Evolutionary conservation across 2,113 vertebrate species (phyloP).

Genomic region (Stegastes partitus): DNA sequence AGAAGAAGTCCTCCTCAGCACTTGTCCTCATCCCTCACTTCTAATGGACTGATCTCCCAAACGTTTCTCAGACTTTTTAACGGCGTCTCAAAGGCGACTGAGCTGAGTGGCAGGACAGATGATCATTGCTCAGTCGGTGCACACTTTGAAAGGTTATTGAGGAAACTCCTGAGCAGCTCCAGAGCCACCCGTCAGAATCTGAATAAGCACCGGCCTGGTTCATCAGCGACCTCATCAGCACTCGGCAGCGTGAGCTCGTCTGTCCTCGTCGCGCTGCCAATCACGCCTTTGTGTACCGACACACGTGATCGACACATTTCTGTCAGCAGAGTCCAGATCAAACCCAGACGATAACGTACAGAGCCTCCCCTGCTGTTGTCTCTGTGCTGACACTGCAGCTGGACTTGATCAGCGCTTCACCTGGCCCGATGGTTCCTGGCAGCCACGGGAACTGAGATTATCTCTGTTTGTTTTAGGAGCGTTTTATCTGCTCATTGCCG

Average conservation of each 20-base stretch:
- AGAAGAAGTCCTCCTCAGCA: constrained; percentile 15
- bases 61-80: constrained; percentile 18
- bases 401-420: constrained; percentile 56
- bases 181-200: constrained; percentile 10
- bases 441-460: constrained; percentile 46
- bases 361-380: constrained; percentile 31
- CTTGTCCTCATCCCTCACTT: not conserved
- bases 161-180: constrained; percentile 27
- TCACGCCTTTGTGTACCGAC: constrained; percentile 3
- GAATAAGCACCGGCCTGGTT: constrained; percentile 32
- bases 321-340: constrained; percentile 4
- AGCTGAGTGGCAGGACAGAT: constrained; percentile 5
- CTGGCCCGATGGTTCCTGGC: constrained; percentile 49
- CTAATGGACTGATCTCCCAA: not conserved
- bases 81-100: not conserved
- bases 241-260: constrained; percentile 19
- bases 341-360: not conserved
- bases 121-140: constrained; percentile 9
- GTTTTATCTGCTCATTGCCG: constrained; percentile 58
- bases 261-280: constrained; percentile 24
- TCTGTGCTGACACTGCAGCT: constrained; percentile 18
- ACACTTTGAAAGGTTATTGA: constrained; percentile 39
- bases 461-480: constrained; percentile 61
- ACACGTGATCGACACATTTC: constrained; percentile 6
- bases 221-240: constrained; percentile 25